Evolutionary conservation across 2,113 vertebrate genomes (phyloP), one percentile per base, ranked within the genome.

Genomic region (Alethe diademata): DNA sequence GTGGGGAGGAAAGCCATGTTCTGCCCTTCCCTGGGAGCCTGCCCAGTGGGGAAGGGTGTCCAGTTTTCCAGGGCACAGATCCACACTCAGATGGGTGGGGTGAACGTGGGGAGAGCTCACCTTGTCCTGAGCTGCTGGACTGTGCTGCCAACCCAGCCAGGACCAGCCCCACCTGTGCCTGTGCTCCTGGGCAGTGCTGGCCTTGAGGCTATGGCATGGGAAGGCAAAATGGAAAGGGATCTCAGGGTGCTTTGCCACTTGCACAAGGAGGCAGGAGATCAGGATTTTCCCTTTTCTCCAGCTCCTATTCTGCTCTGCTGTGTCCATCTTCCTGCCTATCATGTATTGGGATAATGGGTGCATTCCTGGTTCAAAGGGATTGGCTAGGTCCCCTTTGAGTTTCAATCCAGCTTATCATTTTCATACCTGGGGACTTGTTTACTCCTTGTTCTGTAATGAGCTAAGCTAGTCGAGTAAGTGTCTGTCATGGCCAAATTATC

Each of bases 81-180:
- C 28, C 22, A 6, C 0, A 1, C 50, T 87, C 40, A 47, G 54
- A 14, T 1, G 2, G 11, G 4, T 54, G 38, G 35, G 22, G 29
- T 54, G 58, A 60, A 28, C 0, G 0, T 24, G 36, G 38, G 16
- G 28, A 56, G 3, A 2, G 14, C 42, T 88, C 42, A 25, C 29
- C 35, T 31, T 2, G 0, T 51, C 40, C 65, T 33, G n/a, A 65
- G 61, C 45, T 47, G 69, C 58, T 65, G 69, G 3, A 12, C 9
- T n/a, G 38, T 28, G 70, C 57, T 71, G 33, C n/a, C 47, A 12
- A 15, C 24, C 12, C 33, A 38, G 67, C 35, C 54, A 48, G 61
- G 19, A 50, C 11, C 40, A 50, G 66, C 51, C 42, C 29, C 42
- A 31, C 15, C n/a, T 29, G 28, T 28, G 61, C 35, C 38, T 8